Evolutionary conservation across 2,888 invertebrate genomes (phyloP).

Genomic region (Liodrosophila aerea): DNA sequence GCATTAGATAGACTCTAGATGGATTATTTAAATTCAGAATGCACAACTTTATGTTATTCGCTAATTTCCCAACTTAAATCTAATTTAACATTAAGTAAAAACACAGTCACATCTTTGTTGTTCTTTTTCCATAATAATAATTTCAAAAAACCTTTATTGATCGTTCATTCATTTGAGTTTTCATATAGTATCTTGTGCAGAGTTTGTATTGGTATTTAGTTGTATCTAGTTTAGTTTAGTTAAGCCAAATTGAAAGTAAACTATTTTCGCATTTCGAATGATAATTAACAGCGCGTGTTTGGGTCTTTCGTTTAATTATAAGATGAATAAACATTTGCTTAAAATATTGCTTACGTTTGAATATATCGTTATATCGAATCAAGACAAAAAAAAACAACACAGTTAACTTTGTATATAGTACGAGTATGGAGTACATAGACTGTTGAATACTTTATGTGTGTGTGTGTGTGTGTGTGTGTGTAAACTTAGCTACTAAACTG

Average conservation of each 20-base stretch:
- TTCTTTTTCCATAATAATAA: slow-evolving; percentile 35
- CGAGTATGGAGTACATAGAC: slow-evolving; percentile 24
- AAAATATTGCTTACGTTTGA: slow-evolving; percentile 62
- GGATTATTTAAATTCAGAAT: too few species aligned
- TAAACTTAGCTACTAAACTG: slow-evolving; percentile 43
- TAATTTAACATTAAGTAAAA: neutral
- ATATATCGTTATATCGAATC: too few species aligned
- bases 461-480: slow-evolving; percentile 7
- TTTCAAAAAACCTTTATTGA: slow-evolving; percentile 51
- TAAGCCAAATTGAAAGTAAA: slow-evolving; percentile 21
- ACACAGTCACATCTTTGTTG: slow-evolving; percentile 7
- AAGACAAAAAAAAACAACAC: too few species aligned
- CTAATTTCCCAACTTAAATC: too few species aligned
- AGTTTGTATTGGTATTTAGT: too few species aligned
- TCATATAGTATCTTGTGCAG: slow-evolving; percentile 12
- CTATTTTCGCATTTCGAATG: slow-evolving; percentile 18
- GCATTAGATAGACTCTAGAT: too few species aligned
- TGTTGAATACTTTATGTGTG: slow-evolving; percentile 17
- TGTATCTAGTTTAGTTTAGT: slow-evolving; percentile 2
- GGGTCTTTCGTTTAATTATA: slow-evolving; percentile 19
- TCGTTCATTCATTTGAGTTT: slow-evolving; percentile 19
- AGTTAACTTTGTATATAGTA: slow-evolving; percentile 18
- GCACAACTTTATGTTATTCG: neutral
- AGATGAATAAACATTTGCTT: slow-evolving; percentile 23
- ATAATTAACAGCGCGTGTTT: slow-evolving; percentile 20